Conservation (phyloP, 2,888 invertebrate species). For the Acrobeloides nanus region DNA sequence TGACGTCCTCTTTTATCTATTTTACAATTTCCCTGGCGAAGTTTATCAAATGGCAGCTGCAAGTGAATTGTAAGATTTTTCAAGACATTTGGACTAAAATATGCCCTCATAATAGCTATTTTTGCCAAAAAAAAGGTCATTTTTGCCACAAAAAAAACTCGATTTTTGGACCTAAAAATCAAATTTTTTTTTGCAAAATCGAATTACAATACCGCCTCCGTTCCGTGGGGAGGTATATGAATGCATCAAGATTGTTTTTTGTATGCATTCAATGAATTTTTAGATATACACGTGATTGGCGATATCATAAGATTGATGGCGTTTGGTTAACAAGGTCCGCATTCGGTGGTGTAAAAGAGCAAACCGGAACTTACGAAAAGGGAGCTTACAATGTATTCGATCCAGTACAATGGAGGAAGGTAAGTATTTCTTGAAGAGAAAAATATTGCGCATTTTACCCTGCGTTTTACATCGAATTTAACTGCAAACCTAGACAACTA, state of each 20-base stretch:
- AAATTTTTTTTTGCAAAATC: no score
- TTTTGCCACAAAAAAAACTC: background rate
- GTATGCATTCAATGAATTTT: conserved; percentile 3
- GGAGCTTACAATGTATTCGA: conserved; percentile 99
- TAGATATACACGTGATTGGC: conserved; percentile 96
- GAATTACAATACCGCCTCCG: background rate
- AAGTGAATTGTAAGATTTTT: conserved; percentile 54
- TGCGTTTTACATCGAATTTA: no score
- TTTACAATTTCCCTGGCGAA: conserved; percentile 97
- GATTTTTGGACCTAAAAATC: background rate
- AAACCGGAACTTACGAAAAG: conserved; percentile 89
- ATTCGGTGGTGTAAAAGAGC: conserved; percentile 62
- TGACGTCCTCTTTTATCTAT: conserved; percentile 95
- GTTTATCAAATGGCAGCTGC: conserved; percentile 94
- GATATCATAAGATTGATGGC: conserved; percentile 96
- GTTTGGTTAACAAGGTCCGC: conserved; percentile 60
- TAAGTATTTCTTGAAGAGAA: conserved; percentile 54
- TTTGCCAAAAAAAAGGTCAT: background rate
- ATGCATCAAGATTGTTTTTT: background rate
- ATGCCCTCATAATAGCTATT: conserved; percentile 3
- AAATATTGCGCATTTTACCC: no score
- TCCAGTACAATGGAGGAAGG: conserved; percentile 96
- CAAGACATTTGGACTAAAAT: background rate
- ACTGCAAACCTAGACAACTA: no score
- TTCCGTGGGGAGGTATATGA: background rate